phyloP scores from a whole-genome alignment of 2,113 vertebrate genomes.

The Candoia aspera region DNA sequence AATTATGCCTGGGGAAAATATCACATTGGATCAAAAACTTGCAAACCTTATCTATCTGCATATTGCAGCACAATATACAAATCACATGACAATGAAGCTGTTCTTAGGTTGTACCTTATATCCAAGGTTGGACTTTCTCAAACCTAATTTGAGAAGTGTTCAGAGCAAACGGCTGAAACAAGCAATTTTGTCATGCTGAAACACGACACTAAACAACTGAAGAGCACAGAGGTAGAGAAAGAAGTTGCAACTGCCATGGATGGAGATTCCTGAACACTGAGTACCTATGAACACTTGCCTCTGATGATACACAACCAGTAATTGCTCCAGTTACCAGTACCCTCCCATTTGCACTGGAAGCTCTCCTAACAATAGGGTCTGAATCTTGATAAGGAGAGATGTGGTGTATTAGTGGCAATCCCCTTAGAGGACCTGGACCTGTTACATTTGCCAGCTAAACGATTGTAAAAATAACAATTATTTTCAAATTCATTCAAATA shows the following conservation, averaged over 20 bases:
- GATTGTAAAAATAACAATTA: too few relatives aligned
- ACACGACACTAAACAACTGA: background rate
- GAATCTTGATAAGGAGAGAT: background rate
- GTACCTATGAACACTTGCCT: background rate
- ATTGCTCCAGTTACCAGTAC: background rate
- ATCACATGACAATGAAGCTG: background rate
- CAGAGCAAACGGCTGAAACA: background rate
- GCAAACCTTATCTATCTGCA: background rate
- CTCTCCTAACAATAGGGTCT: background rate
- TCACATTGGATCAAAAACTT: background rate
- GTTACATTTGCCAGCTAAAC: too few relatives aligned
- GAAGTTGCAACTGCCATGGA: background rate
- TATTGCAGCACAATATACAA: background rate
- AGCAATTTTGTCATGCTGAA: background rate
- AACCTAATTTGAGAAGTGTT: background rate
- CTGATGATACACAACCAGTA: background rate
- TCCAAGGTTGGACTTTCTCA: background rate
- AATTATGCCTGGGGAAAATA: background rate
- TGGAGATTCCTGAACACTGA: background rate
- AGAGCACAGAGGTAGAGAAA: background rate
- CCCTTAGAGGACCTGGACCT: too few relatives aligned
- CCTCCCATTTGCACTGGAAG: background rate
- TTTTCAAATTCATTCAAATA: too few relatives aligned
- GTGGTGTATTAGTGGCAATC: too few relatives aligned
- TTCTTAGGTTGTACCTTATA: background rate